phyloP scores from a whole-genome alignment of 2,113 vertebrate genomes.

The Chelonoidis abingdonii region DNA sequence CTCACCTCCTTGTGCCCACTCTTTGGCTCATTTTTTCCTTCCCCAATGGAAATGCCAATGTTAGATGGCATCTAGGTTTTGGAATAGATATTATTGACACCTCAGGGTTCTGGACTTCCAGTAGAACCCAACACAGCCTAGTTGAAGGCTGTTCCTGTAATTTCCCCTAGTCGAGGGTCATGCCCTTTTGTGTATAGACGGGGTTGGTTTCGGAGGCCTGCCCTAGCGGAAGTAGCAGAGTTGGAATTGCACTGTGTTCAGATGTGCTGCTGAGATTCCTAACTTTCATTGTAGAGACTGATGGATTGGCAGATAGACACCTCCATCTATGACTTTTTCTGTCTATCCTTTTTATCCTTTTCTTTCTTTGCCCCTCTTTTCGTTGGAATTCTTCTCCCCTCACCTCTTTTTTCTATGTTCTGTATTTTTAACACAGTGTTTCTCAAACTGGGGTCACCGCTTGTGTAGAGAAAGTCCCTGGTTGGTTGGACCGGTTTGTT shows the following conservation, averaged over 20 bases:
- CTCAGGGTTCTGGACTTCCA: slow-evolving; percentile 12
- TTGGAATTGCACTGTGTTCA: slow-evolving; percentile 14
- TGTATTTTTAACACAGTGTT: neutral
- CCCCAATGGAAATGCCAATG: neutral
- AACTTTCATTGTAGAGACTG: neutral
- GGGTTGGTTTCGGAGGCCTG: neutral
- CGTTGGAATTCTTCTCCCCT: neutral
- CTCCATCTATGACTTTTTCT: neutral
- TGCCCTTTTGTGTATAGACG: slow-evolving; percentile 35
- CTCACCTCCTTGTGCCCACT: neutral
- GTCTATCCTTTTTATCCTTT: neutral
- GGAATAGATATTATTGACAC: neutral
- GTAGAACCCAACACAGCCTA: neutral
- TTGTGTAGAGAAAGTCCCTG: too few relatives aligned
- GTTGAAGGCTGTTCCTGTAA: slow-evolving; percentile 33
- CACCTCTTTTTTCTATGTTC: neutral
- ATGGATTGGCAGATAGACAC: neutral
- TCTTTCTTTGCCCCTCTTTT: neutral
- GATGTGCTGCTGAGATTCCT: neutral
- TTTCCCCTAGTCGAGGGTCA: slow-evolving; percentile 13
- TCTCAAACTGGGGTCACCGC: too few relatives aligned
- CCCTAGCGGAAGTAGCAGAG: slow-evolving; percentile 21
- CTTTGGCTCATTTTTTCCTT: neutral
- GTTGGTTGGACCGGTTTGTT: too few relatives aligned
- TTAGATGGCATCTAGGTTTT: neutral